Evolutionary conservation across 2,113 vertebrate species (phyloP).

Genomic region (Pedetes capensis): DNA sequence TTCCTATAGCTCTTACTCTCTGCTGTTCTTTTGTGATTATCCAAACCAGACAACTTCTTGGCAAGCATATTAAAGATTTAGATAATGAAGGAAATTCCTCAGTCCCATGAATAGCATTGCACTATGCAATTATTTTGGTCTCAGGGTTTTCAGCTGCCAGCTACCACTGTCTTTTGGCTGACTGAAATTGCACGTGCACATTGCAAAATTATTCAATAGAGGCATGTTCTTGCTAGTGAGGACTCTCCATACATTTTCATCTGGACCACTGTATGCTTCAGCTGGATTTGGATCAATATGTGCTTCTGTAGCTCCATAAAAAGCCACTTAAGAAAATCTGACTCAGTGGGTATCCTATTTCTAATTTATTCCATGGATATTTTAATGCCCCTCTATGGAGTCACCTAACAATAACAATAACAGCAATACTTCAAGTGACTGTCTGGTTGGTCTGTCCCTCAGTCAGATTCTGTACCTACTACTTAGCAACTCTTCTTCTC

Average conservation of each 20-base stretch:
- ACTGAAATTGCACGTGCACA: no score
- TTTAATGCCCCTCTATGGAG: not conserved
- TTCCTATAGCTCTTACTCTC: conserved; percentile 19
- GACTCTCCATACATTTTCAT: not conserved
- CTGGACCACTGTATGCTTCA: not conserved
- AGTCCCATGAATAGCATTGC: not conserved
- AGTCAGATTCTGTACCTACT: not conserved
- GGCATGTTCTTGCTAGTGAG: not conserved
- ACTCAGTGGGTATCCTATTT: not conserved
- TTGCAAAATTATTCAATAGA: not conserved
- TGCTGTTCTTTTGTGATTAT: conserved; percentile 16
- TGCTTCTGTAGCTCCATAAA: conserved; percentile 35
- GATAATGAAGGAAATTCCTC: conserved; percentile 68
- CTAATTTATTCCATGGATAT: not conserved
- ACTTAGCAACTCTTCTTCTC: not conserved
- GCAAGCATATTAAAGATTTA: conserved; percentile 50
- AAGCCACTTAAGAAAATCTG: not conserved
- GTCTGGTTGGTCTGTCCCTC: not conserved
- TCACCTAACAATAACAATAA: no score
- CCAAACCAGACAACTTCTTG: conserved; percentile 53
- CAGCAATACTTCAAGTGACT: not conserved
- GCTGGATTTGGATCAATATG: not conserved
- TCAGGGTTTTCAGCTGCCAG: conserved; percentile 3
- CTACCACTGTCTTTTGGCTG: conserved; percentile 22
- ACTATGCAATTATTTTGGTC: not conserved